Conservation (phyloP, 2,888 invertebrate genomes). For the Choristoneura rosaceana region DNA sequence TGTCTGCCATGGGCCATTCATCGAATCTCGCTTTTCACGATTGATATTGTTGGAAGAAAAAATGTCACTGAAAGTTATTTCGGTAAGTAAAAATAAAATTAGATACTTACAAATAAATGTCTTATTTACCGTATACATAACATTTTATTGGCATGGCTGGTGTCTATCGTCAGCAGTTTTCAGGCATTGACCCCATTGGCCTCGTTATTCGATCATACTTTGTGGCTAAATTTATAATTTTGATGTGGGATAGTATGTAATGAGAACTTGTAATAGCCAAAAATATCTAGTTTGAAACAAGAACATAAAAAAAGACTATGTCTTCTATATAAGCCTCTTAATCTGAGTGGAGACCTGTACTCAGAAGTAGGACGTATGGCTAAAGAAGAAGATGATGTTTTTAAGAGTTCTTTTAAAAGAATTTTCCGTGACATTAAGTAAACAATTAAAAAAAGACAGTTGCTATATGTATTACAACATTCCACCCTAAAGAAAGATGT, state of each 20-base stretch:
- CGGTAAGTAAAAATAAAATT: neutral
- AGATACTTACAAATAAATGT: slow-evolving; percentile 4
- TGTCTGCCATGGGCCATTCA: neutral
- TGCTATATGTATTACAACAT: neutral
- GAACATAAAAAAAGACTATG: too few relatives aligned
- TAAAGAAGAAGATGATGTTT: too few relatives aligned
- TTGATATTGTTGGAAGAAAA: neutral
- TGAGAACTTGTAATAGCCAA: neutral
- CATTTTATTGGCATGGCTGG: slow-evolving; percentile 4
- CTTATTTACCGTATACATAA: slow-evolving; percentile 10
- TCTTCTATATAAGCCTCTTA: too few relatives aligned
- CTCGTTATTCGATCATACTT: neutral
- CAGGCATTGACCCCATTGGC: slow-evolving; percentile 2
- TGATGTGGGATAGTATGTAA: neutral
- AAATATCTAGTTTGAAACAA: too few relatives aligned
- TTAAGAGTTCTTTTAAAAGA: too few relatives aligned
- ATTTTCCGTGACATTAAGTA: neutral
- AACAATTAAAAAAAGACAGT: neutral
- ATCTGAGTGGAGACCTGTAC: too few relatives aligned
- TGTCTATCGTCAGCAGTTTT: slow-evolving; percentile 10
- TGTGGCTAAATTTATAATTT: neutral
- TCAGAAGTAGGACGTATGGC: too few relatives aligned
- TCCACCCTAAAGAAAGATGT: neutral
- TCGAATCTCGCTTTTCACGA: too few relatives aligned
- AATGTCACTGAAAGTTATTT: neutral